phyloP scores from a whole-genome alignment of 2,888 invertebrate genomes.

The Quadroppia sp. region DNA sequence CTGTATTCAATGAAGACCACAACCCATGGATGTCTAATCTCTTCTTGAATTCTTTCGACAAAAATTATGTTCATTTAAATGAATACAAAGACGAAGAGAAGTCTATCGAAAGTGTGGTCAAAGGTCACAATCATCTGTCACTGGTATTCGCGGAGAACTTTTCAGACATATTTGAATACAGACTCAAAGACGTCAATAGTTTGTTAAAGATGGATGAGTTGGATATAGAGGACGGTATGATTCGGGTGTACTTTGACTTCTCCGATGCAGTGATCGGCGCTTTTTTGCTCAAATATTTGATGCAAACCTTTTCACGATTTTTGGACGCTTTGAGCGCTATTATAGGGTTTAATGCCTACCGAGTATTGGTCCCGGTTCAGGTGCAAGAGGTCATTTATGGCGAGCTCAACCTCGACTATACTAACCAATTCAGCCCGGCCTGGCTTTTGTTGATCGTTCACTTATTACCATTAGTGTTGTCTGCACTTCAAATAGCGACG shows the following conservation, averaged over 20 bases:
- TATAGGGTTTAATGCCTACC: no score
- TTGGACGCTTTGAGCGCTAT: neutral
- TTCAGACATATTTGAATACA: conserved; percentile 10
- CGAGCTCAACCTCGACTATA: neutral
- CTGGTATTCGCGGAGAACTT: conserved; percentile 36
- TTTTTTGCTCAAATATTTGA: neutral
- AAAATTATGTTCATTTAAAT: neutral
- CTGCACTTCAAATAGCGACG: conserved; percentile 25
- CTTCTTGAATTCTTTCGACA: conserved; percentile 27
- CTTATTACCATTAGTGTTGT: conserved; percentile 33
- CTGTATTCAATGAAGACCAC: conserved; percentile 25
- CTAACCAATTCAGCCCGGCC: neutral
- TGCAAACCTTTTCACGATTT: neutral
- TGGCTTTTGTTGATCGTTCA: conserved; percentile 20
- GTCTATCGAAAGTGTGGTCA: conserved; percentile 1
- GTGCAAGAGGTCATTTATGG: conserved; percentile 38
- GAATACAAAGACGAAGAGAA: conserved; percentile 1
- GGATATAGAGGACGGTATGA: no score
- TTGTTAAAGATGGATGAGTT: no score
- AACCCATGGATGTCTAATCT: conserved; percentile 19
- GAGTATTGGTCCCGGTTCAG: no score
- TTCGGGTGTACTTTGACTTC: no score
- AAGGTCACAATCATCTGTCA: neutral
- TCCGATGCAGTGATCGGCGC: neutral
- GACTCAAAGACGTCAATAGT: conserved; percentile 29